Evolutionary conservation across 2,113 vertebrate genomes (phyloP), one percentile per base, ranked within the genome.

Genomic region (Oceanodroma tethys): DNA sequence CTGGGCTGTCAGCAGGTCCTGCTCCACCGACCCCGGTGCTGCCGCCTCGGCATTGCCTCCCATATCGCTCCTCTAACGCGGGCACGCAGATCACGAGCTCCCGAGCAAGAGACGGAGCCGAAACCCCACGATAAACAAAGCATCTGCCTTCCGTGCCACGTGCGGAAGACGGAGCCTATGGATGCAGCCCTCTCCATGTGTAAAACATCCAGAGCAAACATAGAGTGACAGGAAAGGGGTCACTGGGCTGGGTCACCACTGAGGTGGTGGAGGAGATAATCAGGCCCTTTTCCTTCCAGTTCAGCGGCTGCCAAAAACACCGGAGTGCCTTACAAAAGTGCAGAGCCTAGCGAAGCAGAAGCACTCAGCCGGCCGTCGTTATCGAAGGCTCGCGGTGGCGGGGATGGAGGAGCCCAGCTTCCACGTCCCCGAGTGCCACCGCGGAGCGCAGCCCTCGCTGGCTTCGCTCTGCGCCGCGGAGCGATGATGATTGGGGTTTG

Each of bases 261-360:
- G 89, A 97, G 91, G 91, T 90, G 94, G 73, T 95, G 92, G 93
- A 94, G 92, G 93, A 93, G 96, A 98, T 96, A 96, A 97, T 96
- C 91, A 96, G 89, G 80, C 62, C 92, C 91, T 96, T 85, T 88
- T 48, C 66, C 80, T 98, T 97, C 96, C 94, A 81, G 93, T 91
- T 98, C 96, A 93, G 73, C 0, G 80, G 27, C 86, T 95, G 85
- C 86, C 93, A 86, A 96, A 90, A 86, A 27, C 42, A 3, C 75
- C 11, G 13, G 74, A 84, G 90, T 5, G 60, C 88, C 94, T 34
- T 34, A 32, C 60, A 25, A 11, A 58, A 81, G 84, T 6, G 92
- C 11, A 11, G 94, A 70, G 88, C 63, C 7, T 32, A 73, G 62
- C 21, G 55, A n/a, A 75, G 95, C 67, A 30, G 93, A 96, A 96